These are phyloP conservation scores for Mungos mungo DNA, from an alignment of 2,113 vertebrate genomes.

Conservation along the genomic window DNA sequence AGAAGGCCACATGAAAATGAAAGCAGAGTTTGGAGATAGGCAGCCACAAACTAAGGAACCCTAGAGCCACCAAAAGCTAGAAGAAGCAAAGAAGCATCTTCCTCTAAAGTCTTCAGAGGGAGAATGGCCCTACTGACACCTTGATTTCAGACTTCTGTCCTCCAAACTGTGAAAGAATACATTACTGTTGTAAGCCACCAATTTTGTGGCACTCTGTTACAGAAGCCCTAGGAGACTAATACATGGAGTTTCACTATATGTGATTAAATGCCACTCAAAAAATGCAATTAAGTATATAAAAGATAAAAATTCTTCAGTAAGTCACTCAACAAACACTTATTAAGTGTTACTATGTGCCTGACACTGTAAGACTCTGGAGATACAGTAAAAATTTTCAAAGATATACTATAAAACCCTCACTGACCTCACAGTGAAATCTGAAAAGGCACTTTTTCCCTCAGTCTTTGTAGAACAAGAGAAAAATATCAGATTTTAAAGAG, in stretches of 20 bases:
- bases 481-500: neutral
- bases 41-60: neutral
- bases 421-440: neutral
- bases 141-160: neutral
- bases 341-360: neutral
- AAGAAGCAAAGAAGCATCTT: neutral
- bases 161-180: neutral
- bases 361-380: neutral
- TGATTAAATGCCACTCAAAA: conserved; percentile 34
- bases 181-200: neutral
- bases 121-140: neutral
- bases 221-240: neutral
- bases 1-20: neutral
- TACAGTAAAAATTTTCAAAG: neutral
- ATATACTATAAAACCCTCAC: neutral
- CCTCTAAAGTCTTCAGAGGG: neutral
- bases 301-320: neutral
- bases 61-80: neutral
- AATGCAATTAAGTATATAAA: neutral
- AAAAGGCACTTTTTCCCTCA: neutral
- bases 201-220: neutral
- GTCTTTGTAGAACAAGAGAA: neutral
- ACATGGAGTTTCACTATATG: neutral
- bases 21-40: neutral
- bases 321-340: neutral